Percentiles rank a stretch among this genome's conserved stretches.
phyloP scores from a whole-genome alignment of 2,888 invertebrate species.

The Lissocephala sabroskyi region DNA sequence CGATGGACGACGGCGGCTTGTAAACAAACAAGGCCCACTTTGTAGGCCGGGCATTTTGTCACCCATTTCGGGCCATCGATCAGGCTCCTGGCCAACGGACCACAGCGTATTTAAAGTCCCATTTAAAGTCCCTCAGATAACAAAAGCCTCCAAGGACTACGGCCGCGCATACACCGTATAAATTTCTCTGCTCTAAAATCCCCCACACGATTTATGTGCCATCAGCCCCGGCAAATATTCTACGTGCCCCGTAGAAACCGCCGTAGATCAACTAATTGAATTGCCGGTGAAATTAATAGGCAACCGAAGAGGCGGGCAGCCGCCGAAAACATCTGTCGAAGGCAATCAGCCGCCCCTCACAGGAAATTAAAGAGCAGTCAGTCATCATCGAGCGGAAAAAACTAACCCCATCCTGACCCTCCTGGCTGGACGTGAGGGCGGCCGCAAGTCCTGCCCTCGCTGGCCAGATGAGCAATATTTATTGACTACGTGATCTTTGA shows the following conservation, averaged over 20 bases:
- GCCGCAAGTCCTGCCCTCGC: constrained; percentile 7
- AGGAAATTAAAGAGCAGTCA: constrained; percentile 31
- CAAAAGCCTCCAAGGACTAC: no score
- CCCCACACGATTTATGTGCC: constrained; percentile 55
- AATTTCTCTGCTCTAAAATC: constrained; percentile 43
- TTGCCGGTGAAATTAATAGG: constrained; percentile 58
- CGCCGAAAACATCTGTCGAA: constrained; percentile 19
- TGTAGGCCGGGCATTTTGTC: constrained; percentile 48
- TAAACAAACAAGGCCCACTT: constrained; percentile 38
- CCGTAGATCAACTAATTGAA: constrained; percentile 49
- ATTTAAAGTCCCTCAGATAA: constrained; percentile 35
- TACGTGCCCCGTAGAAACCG: constrained; percentile 36
- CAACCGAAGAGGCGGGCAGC: constrained; percentile 24
- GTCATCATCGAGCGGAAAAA: neutral
- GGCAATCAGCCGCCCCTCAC: constrained; percentile 13
- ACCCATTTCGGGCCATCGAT: constrained; percentile 59
- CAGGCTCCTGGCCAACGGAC: constrained; percentile 39
- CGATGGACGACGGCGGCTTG: no score
- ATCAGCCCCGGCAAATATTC: constrained; percentile 60
- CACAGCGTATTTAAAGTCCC: constrained; percentile 8
- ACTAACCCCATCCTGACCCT: no score
- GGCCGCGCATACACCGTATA: no score
- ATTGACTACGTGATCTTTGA: constrained; percentile 73
- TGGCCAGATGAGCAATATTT: constrained; percentile 69
- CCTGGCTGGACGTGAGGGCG: no score